Evolutionary conservation across 2,888 invertebrate genomes (phyloP), one percentile per base, ranked within the genome.

Genomic region (Fragum sueziense): DNA sequence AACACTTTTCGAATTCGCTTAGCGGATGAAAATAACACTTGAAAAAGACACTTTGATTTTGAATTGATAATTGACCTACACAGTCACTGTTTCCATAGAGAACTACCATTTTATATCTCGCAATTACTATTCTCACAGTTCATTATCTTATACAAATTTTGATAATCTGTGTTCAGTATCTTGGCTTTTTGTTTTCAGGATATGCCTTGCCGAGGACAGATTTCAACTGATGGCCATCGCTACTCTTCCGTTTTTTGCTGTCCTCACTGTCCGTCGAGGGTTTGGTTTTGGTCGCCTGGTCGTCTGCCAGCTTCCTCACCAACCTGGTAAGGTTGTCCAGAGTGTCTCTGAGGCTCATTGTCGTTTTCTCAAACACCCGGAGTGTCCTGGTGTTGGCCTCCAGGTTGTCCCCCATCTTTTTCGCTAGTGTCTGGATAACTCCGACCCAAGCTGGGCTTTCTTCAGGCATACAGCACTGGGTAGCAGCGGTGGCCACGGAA

Each of bases 301-400:
- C 57, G 29, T 57, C 57, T 1, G 57, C 25, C 27, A 57, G 27
- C 57, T 57, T 57, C 57, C 57, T 57, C 62, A 62, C 37, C n/a
- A 62, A n/a, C 9, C 62, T 33, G 20, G 62, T 62, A 20, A 62
- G 34, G 11, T 37, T 62, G 20, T 62, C 62, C 1, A 62, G 34
- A 9, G 62, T 62, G 17, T 62, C 62, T 17, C 33, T 20, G 9
- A 62, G 1, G 11, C 33, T 62, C 4, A 33, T 20, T 33, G 62
- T 62, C 20, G 62, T 37, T 20, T 62, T 62, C 33, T 62, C 62
- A 4, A 62, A 33, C 20, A 27, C 57, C 7, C 57, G 25, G 27
- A 57, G 57, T 7, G 62, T 37, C 34, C 37, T 33, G 4, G 37
- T 62, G 34, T 34, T 62, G 2, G 29, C 34, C 20, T 62, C 34